phyloP scores from a whole-genome alignment of 2,113 vertebrate genomes.

The Pristiophorus japonicus region DNA sequence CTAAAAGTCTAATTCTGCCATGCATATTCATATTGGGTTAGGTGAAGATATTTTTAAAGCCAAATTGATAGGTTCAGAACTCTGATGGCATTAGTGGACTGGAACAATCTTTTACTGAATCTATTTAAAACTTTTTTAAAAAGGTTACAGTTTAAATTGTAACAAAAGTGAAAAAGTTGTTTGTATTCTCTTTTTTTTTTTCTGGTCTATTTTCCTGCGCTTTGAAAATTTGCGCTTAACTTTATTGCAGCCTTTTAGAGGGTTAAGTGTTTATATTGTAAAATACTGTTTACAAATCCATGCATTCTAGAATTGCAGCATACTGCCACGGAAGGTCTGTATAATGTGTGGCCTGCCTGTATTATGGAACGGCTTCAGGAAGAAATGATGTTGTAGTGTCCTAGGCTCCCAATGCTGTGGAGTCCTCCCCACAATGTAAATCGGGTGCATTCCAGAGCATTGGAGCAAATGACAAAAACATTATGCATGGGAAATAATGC shows the following conservation, averaged over 20 bases:
- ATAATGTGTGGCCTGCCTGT: background rate
- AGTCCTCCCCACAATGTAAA: background rate
- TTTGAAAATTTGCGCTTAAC: background rate
- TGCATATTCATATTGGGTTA: background rate
- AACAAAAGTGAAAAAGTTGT: background rate
- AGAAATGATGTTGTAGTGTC: background rate
- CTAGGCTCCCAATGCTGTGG: background rate
- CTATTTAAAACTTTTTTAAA: background rate
- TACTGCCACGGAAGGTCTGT: background rate
- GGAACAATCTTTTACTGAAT: background rate
- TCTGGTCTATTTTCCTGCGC: background rate
- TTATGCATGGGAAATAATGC: background rate
- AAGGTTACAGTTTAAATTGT: background rate
- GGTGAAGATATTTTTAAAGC: background rate
- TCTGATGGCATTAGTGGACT: background rate
- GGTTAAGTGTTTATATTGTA: background rate
- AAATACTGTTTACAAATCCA: background rate
- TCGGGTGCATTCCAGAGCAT: background rate
- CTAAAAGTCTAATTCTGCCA: background rate
- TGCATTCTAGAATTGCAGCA: background rate
- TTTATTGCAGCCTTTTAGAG: too few species aligned
- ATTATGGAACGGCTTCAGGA: background rate
- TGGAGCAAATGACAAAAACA: background rate
- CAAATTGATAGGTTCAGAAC: background rate
- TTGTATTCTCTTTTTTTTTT: background rate